Percentiles rank a stretch among this genome's conserved stretches.
Conservation (phyloP, 2,888 invertebrate genomes). For the Dexiosoma caninum region DNA sequence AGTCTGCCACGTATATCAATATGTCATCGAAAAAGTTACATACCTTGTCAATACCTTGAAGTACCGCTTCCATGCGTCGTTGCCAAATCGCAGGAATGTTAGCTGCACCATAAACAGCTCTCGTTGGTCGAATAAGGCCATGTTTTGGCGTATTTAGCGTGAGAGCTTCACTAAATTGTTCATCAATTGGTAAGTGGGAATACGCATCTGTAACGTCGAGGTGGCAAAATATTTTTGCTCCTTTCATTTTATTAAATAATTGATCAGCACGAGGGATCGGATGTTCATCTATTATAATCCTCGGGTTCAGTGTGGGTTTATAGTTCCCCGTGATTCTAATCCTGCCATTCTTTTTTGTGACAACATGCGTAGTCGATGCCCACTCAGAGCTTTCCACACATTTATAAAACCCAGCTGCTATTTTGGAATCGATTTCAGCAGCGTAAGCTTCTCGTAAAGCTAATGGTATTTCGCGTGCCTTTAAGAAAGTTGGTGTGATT, state of each 20-base stretch:
- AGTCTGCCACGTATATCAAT: conserved; percentile 5
- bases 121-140: conserved; percentile 18
- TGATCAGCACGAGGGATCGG: conserved; percentile 4
- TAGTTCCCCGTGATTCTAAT: conserved; percentile 32
- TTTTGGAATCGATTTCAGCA: no score
- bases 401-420: neutral
- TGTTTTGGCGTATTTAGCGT: conserved; percentile 29
- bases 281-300: conserved; percentile 37
- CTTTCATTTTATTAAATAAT: conserved; percentile 34
- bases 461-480: neutral
- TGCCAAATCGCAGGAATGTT: conserved; percentile 31
- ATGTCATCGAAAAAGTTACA: no score
- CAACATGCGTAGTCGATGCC: conserved; percentile 6
- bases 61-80: conserved; percentile 18
- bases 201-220: conserved; percentile 40
- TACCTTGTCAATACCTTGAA: no score
- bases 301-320: conserved; percentile 4
- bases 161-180: conserved; percentile 13
- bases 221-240: conserved; percentile 22
- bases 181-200: conserved; percentile 22
- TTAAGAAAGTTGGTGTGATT: neutral
- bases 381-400: neutral
- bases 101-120: no score
- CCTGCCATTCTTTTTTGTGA: neutral
- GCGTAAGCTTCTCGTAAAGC: no score